Conservation (phyloP, 2,888 invertebrate species). For the Furcula furcula region DNA sequence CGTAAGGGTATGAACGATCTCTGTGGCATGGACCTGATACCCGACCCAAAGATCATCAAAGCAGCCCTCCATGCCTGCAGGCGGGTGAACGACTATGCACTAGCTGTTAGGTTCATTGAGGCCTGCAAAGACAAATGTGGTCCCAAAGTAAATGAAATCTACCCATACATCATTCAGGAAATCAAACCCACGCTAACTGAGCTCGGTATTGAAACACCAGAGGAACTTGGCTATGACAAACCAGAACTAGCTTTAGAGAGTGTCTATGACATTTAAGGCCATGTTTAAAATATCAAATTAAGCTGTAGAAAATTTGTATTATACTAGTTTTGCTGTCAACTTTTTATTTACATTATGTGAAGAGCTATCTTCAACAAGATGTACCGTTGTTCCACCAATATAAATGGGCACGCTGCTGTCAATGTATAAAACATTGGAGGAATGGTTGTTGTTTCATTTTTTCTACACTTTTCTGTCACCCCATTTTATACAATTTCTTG, state of each 20-base stretch:
- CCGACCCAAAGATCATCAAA: constrained; percentile 94
- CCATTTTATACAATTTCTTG: constrained; percentile 24
- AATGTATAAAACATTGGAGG: constrained; percentile 60
- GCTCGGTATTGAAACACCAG: constrained; percentile 95
- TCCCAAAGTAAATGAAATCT: constrained; percentile 86
- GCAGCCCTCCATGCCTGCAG: constrained; percentile 96
- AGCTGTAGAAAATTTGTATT: constrained; percentile 71
- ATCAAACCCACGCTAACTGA: constrained; percentile 95
- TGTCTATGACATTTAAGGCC: constrained; percentile 85
- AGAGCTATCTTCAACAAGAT: constrained; percentile 39
- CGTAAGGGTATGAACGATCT: constrained; percentile 95
- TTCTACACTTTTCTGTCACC: constrained; percentile 16
- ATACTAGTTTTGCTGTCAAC: constrained; percentile 69
- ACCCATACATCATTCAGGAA: constrained; percentile 94
- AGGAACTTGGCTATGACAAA: constrained; percentile 98
- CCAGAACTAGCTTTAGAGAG: constrained; percentile 94
- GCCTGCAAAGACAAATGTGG: constrained; percentile 95
- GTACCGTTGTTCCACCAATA: constrained; percentile 48
- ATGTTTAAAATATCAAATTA: constrained; percentile 43
- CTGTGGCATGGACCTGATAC: constrained; percentile 94
- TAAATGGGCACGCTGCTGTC: constrained; percentile 49
- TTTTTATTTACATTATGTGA: constrained; percentile 57
- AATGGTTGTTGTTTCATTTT: constrained; percentile 50
- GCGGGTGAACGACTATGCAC: constrained; percentile 95
- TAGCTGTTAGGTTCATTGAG: constrained; percentile 96